Evolutionary conservation across 2,113 vertebrate genomes (phyloP).

Genomic region (Brachionichthys hirsutus): DNA sequence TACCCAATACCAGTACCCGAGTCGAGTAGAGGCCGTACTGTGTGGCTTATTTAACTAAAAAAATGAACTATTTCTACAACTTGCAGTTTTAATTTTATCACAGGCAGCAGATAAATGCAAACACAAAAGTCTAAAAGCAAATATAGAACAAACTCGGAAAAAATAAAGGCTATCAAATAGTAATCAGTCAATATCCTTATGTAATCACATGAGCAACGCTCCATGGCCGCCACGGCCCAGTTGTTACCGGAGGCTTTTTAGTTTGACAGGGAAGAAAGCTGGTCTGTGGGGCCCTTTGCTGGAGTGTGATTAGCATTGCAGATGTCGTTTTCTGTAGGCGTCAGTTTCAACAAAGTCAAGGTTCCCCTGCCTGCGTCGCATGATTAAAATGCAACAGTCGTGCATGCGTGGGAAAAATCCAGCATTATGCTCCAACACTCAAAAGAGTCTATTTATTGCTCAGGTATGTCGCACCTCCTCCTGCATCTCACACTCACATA

Average conservation of each 20-base stretch:
- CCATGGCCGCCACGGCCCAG: background rate
- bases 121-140: no score
- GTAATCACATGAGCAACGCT: conserved; percentile 32
- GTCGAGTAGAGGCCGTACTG: no score
- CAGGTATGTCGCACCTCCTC: conserved; percentile 44
- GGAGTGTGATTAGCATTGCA: conserved; percentile 68
- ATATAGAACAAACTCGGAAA: no score
- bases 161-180: no score
- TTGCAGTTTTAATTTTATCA: no score
- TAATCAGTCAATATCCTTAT: no score
- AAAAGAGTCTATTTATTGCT: conserved; percentile 43
- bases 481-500: conserved; percentile 4
- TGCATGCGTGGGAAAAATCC: conserved; percentile 61
- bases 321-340: conserved; percentile 63
- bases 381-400: conserved; percentile 64
- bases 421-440: conserved; percentile 32
- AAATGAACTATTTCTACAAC: no score
- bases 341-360: conserved; percentile 67
- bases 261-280: conserved; percentile 49
- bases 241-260: conserved; percentile 56
- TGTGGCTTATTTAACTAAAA: no score
- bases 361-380: conserved; percentile 47
- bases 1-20: no score
- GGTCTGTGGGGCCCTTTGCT: conserved; percentile 49
- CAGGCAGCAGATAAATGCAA: no score